Base-by-base conservation (phyloP, 2,113 vertebrate genomes). In the Catagonus wagneri region DNA sequence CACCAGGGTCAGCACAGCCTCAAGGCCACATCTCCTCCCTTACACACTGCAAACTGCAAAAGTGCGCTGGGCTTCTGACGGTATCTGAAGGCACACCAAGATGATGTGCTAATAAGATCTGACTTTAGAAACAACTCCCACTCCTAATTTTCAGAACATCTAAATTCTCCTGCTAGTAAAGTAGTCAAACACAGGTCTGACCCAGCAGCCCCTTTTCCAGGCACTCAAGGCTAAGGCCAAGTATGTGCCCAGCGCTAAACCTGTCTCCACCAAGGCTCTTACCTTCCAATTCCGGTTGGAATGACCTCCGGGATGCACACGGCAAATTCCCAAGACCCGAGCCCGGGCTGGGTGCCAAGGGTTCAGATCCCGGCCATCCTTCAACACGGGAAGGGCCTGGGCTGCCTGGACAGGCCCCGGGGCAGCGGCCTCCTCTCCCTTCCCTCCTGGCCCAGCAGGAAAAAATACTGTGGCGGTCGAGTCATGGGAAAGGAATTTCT, bases 401-500 rank as follows among this genome's bases (percentile, higher is more conserved):
- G 74, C 96, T 69, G 92, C 66, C 76, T 12, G 71, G 84, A 81
- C 69, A 86, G 65, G 66, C 84, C 32, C 44, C 50, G 22, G 66
- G 76, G 96, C 15, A 86, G 58, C 0, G 34, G 17, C 86, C 61
- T 93, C 78, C 68, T 90, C 81, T 94, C 85, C 93, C 90, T 76
- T 96, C 89, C 74, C 94, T 0, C 3, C 69, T 25, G 83, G 90
- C 44, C 92, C 81, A 79, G 94, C 85, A 93, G 88, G 89, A 96
- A 97, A 96, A 97, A 97, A 89, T 66, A 94, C 32, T 2, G 25
- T 13, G 32, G 74, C 89, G 2, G 15, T 54, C 1, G 22, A 90
- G 86, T 95, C 95, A 94, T 83, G 69, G 3, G 36, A 92, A 91
- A 87, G 93, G 97, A 96, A 96, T 87, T 50, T 80, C 92, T 96